These are phyloP conservation scores for Pterocles gutturalis DNA, from an alignment of 2,113 vertebrate species.

Conservation along the genomic window DNA sequence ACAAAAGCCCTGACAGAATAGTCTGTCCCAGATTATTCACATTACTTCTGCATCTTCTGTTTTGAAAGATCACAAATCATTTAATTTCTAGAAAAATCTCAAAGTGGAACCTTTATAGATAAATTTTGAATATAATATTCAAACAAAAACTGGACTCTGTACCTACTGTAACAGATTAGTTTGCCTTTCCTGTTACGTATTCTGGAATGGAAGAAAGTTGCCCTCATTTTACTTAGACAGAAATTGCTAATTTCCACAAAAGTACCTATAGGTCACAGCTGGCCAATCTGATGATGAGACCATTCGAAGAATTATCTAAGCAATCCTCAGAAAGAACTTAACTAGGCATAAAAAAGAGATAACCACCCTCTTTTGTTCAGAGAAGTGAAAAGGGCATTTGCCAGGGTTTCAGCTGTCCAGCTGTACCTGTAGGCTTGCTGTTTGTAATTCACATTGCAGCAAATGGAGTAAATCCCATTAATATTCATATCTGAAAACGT, in stretches of 20 bases:
- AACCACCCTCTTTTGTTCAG: background rate
- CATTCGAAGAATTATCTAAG: background rate
- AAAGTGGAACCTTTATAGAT: background rate
- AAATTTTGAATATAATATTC: background rate
- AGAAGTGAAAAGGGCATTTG: background rate
- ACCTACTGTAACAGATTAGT: rapidly evolving
- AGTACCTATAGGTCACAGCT: background rate
- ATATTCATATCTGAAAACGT: background rate
- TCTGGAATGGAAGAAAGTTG: background rate
- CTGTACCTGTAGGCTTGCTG: background rate
- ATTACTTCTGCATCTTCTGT: background rate
- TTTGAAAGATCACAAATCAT: background rate
- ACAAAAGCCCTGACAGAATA: background rate
- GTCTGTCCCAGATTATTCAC: background rate
- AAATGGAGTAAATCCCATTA: background rate
- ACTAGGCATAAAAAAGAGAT: background rate
- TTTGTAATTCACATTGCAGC: background rate
- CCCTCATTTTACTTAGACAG: background rate
- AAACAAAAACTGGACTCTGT: background rate
- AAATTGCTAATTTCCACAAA: background rate
- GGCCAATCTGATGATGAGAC: background rate
- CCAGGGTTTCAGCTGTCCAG: background rate
- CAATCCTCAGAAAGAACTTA: background rate
- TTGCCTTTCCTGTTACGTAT: background rate
- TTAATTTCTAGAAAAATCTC: background rate